phyloP scores from a whole-genome alignment of 2,888 invertebrate species.

The Vesta saturnalis region DNA sequence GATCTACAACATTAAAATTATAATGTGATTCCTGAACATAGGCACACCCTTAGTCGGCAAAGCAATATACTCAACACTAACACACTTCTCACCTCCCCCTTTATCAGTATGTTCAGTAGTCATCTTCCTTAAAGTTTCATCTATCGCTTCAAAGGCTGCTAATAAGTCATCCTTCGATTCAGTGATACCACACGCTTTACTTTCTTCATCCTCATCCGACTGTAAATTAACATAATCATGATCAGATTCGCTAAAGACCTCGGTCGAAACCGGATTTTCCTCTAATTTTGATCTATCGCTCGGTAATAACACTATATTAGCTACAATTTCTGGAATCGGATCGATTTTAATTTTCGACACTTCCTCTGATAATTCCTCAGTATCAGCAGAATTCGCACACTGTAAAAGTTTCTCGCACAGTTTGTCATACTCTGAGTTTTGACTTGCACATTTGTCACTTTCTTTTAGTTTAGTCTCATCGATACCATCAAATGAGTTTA shows the following conservation, averaged over 20 bases:
- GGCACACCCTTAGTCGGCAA: constrained; percentile 46
- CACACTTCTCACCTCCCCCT: constrained; percentile 59
- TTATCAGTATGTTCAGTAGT: constrained; percentile 22
- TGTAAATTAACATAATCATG: constrained; percentile 56
- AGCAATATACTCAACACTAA: constrained; percentile 49
- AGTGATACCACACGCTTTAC: not conserved
- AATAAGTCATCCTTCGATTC: constrained; percentile 49
- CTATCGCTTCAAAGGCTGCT: constrained; percentile 54
- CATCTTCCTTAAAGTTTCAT: constrained; percentile 21
- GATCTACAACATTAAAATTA: constrained; percentile 13
- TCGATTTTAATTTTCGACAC: constrained; percentile 50
- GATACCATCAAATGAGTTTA: constrained; percentile 54
- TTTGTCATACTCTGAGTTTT: constrained; percentile 63
- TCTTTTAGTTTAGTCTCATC: not conserved
- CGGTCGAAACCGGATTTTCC: constrained; percentile 39
- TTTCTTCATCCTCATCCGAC: constrained; percentile 49
- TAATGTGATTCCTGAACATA: constrained; percentile 21
- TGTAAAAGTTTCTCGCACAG: constrained; percentile 64
- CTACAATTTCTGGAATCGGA: constrained; percentile 51
- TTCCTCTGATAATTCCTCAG: constrained; percentile 49
- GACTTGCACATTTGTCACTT: constrained; percentile 47
- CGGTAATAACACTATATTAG: constrained; percentile 56
- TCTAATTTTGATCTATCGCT: constrained; percentile 42
- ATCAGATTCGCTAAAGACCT: constrained; percentile 46
- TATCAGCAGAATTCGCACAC: constrained; percentile 55